Percentiles rank a stretch among this genome's conserved stretches.
These are phyloP conservation scores for Microplitis manilae DNA, from an alignment of 2,888 invertebrate species.

Conservation along the genomic window DNA sequence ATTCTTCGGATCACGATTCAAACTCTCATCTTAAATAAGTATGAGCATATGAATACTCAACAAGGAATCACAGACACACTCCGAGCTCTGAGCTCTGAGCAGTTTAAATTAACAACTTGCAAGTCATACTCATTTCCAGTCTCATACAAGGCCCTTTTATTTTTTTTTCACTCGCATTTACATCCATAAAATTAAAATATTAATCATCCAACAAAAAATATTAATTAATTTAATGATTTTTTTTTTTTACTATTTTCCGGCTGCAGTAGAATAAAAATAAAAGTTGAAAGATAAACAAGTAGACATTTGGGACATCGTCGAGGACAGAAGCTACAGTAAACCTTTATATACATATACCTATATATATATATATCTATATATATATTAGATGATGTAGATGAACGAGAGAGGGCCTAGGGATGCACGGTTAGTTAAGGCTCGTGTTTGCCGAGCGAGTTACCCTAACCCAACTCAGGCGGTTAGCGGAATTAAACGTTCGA, in stretches of 20 bases:
- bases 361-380: no score
- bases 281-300: constrained; percentile 62
- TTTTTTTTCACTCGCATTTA: neutral
- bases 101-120: constrained; percentile 67
- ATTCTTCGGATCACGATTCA: constrained; percentile 9
- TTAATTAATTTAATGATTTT: no score
- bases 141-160: neutral
- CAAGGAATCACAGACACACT: constrained; percentile 60
- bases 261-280: neutral
- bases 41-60: constrained; percentile 31
- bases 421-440: constrained; percentile 71
- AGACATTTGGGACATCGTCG: neutral
- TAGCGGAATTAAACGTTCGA: constrained; percentile 72
- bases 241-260: no score
- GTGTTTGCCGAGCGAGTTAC: constrained; percentile 72
- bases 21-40: constrained; percentile 9
- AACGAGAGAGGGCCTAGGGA: constrained; percentile 56
- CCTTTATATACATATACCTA: neutral
- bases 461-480: constrained; percentile 70
- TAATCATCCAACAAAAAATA: no score
- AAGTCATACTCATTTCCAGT: constrained; percentile 59
- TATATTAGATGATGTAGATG: constrained; percentile 40
- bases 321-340: neutral
- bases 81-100: neutral
- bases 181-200: neutral